phyloP scores from a whole-genome alignment of 2,888 invertebrate genomes.

The Slavum lentiscoides region DNA sequence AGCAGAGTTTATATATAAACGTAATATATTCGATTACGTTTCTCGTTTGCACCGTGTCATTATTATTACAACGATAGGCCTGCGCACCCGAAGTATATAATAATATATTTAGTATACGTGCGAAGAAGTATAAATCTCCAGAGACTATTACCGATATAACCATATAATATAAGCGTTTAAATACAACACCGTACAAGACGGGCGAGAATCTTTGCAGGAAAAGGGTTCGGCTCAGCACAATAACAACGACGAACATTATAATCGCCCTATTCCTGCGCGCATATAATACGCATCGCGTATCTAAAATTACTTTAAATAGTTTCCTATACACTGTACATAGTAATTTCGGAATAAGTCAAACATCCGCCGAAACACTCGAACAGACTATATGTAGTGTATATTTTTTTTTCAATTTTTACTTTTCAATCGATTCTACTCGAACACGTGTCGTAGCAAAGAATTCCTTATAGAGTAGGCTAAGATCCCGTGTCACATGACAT shows the following conservation, averaged over 20 bases:
- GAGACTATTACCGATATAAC: not conserved
- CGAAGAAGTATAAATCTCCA: not conserved
- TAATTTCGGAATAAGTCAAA: conserved; percentile 44
- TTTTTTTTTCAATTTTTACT: no score
- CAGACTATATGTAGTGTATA: not conserved
- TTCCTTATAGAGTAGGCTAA: no score
- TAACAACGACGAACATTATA: not conserved
- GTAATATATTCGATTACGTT: no score
- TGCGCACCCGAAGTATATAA: no score
- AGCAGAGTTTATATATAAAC: no score
- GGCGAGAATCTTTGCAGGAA: not conserved
- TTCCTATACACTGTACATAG: not conserved
- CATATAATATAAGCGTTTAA: not conserved
- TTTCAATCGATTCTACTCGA: no score
- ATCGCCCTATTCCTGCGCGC: not conserved
- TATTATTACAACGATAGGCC: no score
- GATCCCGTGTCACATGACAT: no score
- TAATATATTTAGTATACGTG: not conserved
- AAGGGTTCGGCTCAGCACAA: not conserved
- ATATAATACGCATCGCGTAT: no score
- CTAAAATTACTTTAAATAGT: no score
- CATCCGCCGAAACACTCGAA: conserved; percentile 34
- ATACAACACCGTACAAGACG: not conserved
- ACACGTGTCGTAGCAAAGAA: no score
- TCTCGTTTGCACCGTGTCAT: no score